These are phyloP conservation scores for Pseudorhiza aurosa DNA, from an alignment of 30 jellyfish, hydroid and myxozoan species.

Conservation along the genomic window DNA sequence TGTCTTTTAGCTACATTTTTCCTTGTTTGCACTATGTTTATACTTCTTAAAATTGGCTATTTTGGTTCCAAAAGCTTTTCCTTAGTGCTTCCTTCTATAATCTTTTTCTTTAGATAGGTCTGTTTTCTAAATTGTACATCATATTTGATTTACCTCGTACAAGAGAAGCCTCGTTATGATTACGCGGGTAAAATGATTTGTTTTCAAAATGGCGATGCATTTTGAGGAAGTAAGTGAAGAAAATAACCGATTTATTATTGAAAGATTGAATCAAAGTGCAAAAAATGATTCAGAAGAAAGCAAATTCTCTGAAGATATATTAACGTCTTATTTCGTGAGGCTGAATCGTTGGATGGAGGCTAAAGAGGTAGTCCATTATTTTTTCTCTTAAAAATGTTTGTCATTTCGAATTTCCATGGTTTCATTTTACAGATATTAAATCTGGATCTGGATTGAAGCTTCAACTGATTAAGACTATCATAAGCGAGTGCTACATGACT, in stretches of 20 bases:
- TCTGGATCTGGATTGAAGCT: not conserved
- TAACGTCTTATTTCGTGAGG: not conserved
- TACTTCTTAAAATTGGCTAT: no score
- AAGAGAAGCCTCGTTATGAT: not conserved
- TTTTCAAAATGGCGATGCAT: slow-evolving; percentile 1
- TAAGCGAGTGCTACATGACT: no score
- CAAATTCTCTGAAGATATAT: not conserved
- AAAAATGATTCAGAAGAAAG: not conserved
- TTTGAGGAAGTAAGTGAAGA: slow-evolving; percentile 7
- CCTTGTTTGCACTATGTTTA: no score
- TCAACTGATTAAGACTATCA: not conserved
- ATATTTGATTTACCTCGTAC: not conserved
- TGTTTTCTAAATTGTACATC: no score
- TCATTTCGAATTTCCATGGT: no score
- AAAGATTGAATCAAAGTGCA: not conserved
- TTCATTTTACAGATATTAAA: no score
- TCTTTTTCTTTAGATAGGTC: no score
- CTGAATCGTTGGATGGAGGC: slow-evolving; percentile 31
- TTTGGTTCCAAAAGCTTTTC: no score
- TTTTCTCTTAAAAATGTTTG: no score
- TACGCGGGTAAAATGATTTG: not conserved
- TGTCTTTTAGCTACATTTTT: no score
- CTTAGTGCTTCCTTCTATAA: no score
- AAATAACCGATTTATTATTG: not conserved
- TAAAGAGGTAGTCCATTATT: not conserved